Conservation (phyloP, 2,797 vertebrate species). For the Premnoplex brunnescens region DNA sequence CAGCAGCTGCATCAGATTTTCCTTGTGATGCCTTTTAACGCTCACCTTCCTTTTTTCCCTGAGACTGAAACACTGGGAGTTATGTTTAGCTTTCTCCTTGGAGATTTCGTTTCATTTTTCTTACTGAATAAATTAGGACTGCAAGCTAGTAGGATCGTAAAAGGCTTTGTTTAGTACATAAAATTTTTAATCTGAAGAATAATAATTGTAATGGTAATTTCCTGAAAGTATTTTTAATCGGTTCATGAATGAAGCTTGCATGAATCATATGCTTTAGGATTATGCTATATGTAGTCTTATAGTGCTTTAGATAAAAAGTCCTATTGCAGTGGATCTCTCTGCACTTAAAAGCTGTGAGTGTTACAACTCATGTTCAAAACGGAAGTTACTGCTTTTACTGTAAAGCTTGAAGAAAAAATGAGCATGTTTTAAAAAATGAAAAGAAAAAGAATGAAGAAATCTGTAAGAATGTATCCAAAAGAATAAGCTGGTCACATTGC, state of each 20-base stretch:
- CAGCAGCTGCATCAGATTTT: background rate
- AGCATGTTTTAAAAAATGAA: background rate
- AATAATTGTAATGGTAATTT: background rate
- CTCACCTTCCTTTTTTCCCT: background rate
- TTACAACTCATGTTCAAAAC: background rate
- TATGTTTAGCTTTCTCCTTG: background rate
- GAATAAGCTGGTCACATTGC: background rate
- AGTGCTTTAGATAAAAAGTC: background rate
- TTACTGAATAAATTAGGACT: background rate
- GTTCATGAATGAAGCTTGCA: background rate
- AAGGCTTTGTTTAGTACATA: background rate
- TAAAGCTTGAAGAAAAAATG: background rate
- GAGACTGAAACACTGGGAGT: background rate
- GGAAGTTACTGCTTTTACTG: background rate
- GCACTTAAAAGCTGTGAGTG: background rate
- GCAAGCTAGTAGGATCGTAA: background rate
- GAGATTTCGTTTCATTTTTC: background rate
- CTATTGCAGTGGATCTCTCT: background rate
- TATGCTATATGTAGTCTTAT: background rate
- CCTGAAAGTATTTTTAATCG: background rate
- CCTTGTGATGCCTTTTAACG: background rate
- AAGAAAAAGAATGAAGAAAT: background rate
- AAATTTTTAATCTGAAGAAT: constrained; percentile 6
- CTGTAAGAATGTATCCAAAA: background rate
- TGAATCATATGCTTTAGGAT: background rate